phyloP scores from a whole-genome alignment of 2,888 invertebrate genomes.

The Gibbula magus region DNA sequence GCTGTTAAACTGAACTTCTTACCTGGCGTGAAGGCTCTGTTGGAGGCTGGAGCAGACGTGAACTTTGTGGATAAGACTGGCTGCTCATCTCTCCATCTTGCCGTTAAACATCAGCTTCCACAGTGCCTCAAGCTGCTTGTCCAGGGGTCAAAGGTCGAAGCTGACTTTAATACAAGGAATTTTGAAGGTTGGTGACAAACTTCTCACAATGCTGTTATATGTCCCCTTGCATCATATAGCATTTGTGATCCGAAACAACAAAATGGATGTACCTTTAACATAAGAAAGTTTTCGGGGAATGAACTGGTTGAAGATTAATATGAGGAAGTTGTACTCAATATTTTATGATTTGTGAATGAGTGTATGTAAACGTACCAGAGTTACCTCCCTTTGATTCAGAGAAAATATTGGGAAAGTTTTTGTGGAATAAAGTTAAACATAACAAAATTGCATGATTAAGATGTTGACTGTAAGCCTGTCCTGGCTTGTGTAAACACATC shows the following conservation, averaged over 20 bases:
- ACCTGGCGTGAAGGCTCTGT: conserved; percentile 47
- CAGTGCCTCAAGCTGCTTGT: conserved; percentile 51
- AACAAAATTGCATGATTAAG: too few species aligned
- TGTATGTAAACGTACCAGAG: too few species aligned
- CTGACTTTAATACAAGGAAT: conserved; percentile 53
- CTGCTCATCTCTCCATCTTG: conserved; percentile 56
- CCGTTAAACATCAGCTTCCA: conserved; percentile 50
- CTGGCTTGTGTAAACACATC: too few species aligned
- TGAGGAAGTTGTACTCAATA: too few species aligned
- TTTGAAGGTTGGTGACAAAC: conserved; percentile 55
- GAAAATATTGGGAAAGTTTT: too few species aligned
- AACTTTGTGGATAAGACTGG: conserved; percentile 57
- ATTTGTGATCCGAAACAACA: not conserved
- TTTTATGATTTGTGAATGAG: too few species aligned
- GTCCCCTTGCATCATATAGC: not conserved
- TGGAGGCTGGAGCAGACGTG: conserved; percentile 55
- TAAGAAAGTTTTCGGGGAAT: too few species aligned
- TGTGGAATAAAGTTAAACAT: too few species aligned
- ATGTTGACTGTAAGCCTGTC: too few species aligned
- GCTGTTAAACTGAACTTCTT: conserved; percentile 59
- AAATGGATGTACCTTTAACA: not conserved
- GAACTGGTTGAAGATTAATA: not conserved
- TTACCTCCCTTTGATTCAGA: too few species aligned
- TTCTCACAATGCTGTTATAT: not conserved
- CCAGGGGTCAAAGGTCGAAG: conserved; percentile 34